Base-by-base conservation (phyloP, 2,888 invertebrate species). In the Drosophila histrio region DNA sequence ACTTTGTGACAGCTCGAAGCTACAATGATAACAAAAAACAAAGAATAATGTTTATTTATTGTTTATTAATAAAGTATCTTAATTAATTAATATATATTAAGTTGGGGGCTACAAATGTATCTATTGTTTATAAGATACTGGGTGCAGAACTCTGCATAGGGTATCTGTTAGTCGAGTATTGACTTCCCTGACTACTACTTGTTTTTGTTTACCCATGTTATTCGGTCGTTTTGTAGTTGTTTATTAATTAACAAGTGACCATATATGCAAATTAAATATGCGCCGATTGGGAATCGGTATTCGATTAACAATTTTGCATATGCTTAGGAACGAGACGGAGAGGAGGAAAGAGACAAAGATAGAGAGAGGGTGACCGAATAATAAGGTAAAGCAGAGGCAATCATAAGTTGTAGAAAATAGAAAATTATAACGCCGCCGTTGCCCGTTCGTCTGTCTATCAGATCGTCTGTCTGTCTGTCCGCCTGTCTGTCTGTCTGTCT, bases 191-290 rank as follows among this genome's bases (percentile, higher is more conserved):
- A 0, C 11, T 11, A 5, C 11, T 52, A 34, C 46, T 49, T 59
- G 69, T 46, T 64, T 72, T 49, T 54, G 32, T 28, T 69, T 43
- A 13, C 47, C 21, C 36, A 46, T 53, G 44, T 54, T 60, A 60
- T 57, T 60, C 32, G 64, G 46, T 53, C 30, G 43, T 50, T 71
- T 71, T 64, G 41, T 34, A 46, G 54, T 59, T 59, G 61, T 68
- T 81, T 76, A 89, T 89, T 89, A 90, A 89, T 90, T 87, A 89
- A 77, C 87, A 85, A 88, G 90, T 88, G 89, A 71, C 85, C 80
- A 87, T 87, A 89, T 89, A 89, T 89, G 90, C 90, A 89, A 89
- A 89, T 90, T 77, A 70, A 75, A 59, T 58, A 62, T 59, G 30
- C 47, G 50, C 41, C 65, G 62, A 74, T 69, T 78, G 79, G 61